Evolutionary conservation across 1,140 invertebrate genomes (phyloP), one percentile per base, ranked within the genome.

Genomic region (Belonocnema kinseyi): DNA sequence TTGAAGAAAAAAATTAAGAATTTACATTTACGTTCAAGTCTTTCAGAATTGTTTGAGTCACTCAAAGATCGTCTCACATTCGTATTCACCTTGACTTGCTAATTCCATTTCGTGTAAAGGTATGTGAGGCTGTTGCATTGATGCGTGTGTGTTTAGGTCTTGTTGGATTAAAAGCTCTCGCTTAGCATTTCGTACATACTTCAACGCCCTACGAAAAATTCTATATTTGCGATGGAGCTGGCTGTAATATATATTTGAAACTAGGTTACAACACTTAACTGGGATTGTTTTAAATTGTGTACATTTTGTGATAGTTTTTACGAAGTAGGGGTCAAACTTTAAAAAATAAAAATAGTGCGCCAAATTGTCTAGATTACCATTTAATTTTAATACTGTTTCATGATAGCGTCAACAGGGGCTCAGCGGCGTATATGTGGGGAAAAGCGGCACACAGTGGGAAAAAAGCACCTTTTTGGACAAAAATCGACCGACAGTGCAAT

Each of bases 51-150:
- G 33, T 40, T 40, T 16, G 7, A 66, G 13, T n/a, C 26, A 66
- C 61, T 66, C 21, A 40, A 26, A 16, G 26, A 66, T 66, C 26
- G 33, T 66, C 61, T 66, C 14, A 16, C 26, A 66, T 66, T n/a
- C 13, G 26, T 66, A 66, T 66, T 66, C 61, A 14, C 14, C 61
- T 40, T 46, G 61, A 66, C 61, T n/a, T 66, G 61, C 8, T 21
- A 66, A 66, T 66, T 26, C 21, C 33, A 66, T 66, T 66, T 26
- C 2, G n/a, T 66, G 13, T 16, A n/a, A 66, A 66, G 61, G 33
- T 14, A 8, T 10, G n/a, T 40, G 33, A 13, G 0, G 26, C 2
- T 3, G 26, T 33, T 33, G 26, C 3, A 4, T 33, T 0, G 26
- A 33, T 33, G 2, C 26, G 5, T 5, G 26, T 33, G 26, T 33